Conservation (phyloP, 2,113 vertebrate genomes). For the Corapipo altera region DNA sequence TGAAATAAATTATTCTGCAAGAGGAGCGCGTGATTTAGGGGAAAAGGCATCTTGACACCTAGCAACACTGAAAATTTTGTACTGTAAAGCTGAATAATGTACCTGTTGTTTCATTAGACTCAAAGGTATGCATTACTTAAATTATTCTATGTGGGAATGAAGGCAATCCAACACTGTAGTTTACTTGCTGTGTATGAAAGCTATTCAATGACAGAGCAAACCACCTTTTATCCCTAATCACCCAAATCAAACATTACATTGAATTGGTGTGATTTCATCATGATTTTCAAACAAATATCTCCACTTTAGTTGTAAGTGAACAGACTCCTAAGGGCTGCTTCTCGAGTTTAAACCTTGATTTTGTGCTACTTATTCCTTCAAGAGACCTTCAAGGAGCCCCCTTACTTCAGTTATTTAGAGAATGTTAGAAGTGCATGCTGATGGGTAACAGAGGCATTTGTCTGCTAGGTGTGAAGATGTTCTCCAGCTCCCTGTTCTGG, state of each 20-base stretch:
- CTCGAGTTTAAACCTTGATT: not conserved
- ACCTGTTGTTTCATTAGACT: not conserved
- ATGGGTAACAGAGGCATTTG: not conserved
- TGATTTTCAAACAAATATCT: not conserved
- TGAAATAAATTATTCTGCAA: conserved; percentile 44
- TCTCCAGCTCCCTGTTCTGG: not conserved
- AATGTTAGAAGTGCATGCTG: not conserved
- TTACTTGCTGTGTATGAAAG: not conserved
- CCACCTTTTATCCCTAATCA: not conserved
- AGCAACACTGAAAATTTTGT: conserved; percentile 11
- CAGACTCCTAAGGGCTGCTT: not conserved
- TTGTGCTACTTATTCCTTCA: not conserved
- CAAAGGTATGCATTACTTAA: not conserved
- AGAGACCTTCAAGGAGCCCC: not conserved
- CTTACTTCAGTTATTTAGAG: not conserved
- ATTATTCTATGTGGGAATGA: not conserved
- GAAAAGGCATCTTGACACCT: conserved; percentile 9
- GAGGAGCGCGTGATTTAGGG: not conserved
- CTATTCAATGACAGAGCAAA: not conserved
- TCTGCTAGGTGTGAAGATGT: not conserved
- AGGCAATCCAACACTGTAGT: not conserved
- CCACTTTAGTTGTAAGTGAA: not conserved
- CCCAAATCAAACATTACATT: not conserved
- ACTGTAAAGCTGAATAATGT: not conserved
- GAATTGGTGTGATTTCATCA: not conserved